These are phyloP conservation scores for Montipora cactus DNA, from an alignment of 64 coral and sea anemone genomes.

Conservation along the genomic window DNA sequence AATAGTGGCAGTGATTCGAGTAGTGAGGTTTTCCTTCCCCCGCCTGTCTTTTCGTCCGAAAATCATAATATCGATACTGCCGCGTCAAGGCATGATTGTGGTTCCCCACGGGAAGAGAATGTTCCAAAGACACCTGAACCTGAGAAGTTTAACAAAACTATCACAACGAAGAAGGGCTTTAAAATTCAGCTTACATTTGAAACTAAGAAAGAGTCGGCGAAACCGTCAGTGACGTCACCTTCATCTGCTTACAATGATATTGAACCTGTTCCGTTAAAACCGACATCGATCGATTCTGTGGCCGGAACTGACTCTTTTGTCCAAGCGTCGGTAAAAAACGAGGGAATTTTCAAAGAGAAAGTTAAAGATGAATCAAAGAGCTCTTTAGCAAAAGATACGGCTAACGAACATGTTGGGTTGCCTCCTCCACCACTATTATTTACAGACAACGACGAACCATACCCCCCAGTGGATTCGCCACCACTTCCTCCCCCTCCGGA, in stretches of 20 bases:
- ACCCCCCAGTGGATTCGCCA: constrained; percentile 46
- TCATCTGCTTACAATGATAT: not conserved
- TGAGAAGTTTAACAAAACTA: constrained; percentile 25
- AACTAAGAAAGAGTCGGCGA: constrained; percentile 8
- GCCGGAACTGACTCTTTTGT: not conserved
- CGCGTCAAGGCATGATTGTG: constrained; percentile 35
- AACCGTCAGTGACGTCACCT: not conserved
- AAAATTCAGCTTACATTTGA: constrained; percentile 45
- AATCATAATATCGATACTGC: constrained; percentile 14
- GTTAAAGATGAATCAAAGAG: not conserved
- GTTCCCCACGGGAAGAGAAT: constrained; percentile 63
- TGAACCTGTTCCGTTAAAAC: not conserved
- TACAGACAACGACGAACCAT: constrained; percentile 27
- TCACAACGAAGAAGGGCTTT: constrained; percentile 46
- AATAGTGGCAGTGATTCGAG: constrained; percentile 85
- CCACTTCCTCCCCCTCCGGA: constrained; percentile 87
- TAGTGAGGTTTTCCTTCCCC: constrained; percentile 68
- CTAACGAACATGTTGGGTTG: constrained; percentile 35
- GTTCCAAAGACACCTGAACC: constrained; percentile 6
- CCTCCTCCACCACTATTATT: constrained; percentile 82
- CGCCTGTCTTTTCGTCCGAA: constrained; percentile 52
- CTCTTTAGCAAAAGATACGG: not conserved
- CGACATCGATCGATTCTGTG: not conserved
- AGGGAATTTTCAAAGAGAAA: not conserved
- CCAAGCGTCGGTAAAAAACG: not conserved